Evolutionary conservation across 2,888 invertebrate genomes (phyloP), one percentile per base, ranked within the genome.

Genomic region (Chrysolina oricalcia): DNA sequence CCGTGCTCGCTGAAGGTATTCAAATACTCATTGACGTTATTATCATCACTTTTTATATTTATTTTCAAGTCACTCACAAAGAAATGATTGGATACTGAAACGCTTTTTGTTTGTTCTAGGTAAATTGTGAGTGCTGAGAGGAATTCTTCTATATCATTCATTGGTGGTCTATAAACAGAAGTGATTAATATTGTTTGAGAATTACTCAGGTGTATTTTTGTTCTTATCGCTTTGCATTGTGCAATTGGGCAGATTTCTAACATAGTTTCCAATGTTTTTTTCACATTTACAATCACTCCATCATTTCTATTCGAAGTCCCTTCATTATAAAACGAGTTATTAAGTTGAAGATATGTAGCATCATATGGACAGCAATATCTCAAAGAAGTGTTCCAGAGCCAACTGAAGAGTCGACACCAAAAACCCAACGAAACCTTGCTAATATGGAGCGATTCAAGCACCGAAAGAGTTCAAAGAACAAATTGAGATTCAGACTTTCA

Each of bases 111-210:
- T 21, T 27, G 21, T 59, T 59, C 17, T 59, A 19, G 27, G 59
- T 59, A 15, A 6, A n/a, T 27, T 4, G 11, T 27, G 5, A 59
- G 59, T 6, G 59, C 59, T 13, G 21, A 21, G 59, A 59, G 59
- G 15, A 59, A 59, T 21, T 59, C 59, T 27, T 59, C 59, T n/a
- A 59, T 59, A 23, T 59, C 27, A 10, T 1, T 59, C 17, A 27
- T 2, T 17, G 59, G 21, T 1, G 59, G 59, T 59, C 59, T 59
- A 59, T 59, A 59, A 17, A 59, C 59, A 59, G 59, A 59, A 27
- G 63, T 62, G 63, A 62, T 40, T 27, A 62, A 40, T 62, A 62
- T 62, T 35, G 27, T 62, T 35, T 62, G 63, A 35, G 27, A 35
- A 35, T 62, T 62, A 62, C 10, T 62, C 17, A 62, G 2, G 27